A percentile compares a stretch with the other conserved stretches of the same genome.
These are phyloP conservation scores for Tursiops truncatus DNA, from an alignment of 2,113 vertebrate genomes.

Conservation along the genomic window DNA sequence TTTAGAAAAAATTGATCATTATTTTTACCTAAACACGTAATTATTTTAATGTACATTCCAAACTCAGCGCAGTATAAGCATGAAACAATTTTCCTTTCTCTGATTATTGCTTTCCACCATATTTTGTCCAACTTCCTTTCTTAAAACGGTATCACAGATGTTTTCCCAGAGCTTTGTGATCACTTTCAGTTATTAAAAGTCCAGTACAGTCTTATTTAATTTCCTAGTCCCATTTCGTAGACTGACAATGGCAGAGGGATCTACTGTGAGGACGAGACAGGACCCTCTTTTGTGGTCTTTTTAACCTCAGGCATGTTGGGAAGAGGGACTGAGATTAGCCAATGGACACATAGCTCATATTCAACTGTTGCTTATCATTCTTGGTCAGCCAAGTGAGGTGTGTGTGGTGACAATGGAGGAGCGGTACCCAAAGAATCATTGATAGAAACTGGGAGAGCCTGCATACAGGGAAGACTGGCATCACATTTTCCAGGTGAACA, in stretches of 20 bases:
- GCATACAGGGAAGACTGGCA: neutral
- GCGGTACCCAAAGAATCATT: neutral
- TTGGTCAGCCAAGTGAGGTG: neutral
- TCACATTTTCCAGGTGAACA: neutral
- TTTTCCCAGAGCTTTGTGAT: neutral
- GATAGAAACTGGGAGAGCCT: neutral
- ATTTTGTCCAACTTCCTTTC: neutral
- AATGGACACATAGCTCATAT: neutral
- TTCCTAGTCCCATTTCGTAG: neutral
- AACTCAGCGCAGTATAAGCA: neutral
- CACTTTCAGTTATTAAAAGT: neutral
- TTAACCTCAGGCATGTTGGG: neutral
- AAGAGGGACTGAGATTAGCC: neutral
- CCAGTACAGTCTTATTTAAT: neutral
- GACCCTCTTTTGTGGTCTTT: neutral
- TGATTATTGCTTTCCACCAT: neutral
- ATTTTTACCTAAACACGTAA: constrained; percentile 58
- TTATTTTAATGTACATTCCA: constrained; percentile 54
- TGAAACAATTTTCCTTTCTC: constrained; percentile 42
- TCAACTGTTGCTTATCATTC: neutral
- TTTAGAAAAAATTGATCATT: constrained; percentile 58
- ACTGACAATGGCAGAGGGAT: neutral
- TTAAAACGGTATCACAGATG: neutral
- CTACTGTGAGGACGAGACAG: neutral
- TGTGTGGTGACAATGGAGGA: neutral